Evolutionary conservation across 2,888 invertebrate genomes (phyloP).

Genomic region (Cephus pygmeus): DNA sequence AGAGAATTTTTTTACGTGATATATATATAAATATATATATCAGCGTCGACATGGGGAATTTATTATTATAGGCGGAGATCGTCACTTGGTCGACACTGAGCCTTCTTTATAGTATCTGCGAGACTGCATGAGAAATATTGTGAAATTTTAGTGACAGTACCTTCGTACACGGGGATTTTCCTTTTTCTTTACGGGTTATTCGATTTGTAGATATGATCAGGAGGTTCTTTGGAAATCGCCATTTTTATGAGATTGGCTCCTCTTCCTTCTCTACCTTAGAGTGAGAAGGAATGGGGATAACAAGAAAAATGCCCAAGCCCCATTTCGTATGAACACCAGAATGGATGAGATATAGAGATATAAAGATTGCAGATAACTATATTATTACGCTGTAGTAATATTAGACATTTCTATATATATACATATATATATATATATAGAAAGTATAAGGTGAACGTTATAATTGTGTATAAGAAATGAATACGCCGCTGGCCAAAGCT

Average conservation of each 20-base stretch:
- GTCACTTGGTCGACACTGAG: neutral
- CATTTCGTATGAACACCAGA: slow-evolving; percentile 14
- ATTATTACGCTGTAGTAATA: neutral
- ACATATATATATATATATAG: slow-evolving; percentile 19
- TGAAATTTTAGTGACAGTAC: neutral
- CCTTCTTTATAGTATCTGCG: neutral
- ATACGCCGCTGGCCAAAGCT: slow-evolving; percentile 17
- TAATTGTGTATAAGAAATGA: slow-evolving; percentile 34
- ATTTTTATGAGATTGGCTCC: neutral
- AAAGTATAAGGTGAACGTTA: slow-evolving; percentile 31
- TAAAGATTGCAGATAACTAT: slow-evolving; percentile 4
- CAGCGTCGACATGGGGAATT: neutral
- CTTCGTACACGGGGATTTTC: neutral
- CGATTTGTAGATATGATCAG: neutral
- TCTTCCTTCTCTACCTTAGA: neutral
- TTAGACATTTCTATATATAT: slow-evolving; percentile 24
- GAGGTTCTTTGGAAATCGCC: slow-evolving; percentile 16
- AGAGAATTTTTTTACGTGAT: neutral
- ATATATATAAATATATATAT: neutral
- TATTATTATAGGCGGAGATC: too few species aligned
- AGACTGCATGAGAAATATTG: neutral
- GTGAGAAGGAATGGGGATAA: neutral
- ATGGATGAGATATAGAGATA: slow-evolving; percentile 8
- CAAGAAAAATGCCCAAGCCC: slow-evolving; percentile 11
- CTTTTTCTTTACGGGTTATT: neutral